Evolutionary conservation across 1,140 invertebrate genomes (phyloP).

Genomic region (Scaptomyza montana): DNA sequence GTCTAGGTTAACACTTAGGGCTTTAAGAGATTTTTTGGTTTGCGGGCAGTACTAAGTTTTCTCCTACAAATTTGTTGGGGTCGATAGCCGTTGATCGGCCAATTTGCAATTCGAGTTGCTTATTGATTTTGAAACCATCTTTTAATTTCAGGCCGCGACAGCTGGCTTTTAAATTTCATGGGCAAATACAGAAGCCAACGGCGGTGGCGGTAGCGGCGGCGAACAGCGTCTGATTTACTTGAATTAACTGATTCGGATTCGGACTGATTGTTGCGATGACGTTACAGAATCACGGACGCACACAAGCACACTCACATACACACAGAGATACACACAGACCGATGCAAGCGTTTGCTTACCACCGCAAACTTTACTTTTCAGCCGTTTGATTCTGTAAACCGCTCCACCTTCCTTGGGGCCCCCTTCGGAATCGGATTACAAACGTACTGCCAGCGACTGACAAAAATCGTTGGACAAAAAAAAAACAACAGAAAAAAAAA

Average conservation of each 20-base stretch:
- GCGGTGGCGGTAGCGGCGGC: too few species aligned
- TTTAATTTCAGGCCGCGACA: conserved; percentile 64
- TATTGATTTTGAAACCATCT: conserved; percentile 52
- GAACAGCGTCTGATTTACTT: neutral
- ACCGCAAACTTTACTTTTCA: conserved; percentile 6
- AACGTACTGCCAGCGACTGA: too few species aligned
- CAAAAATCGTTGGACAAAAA: too few species aligned
- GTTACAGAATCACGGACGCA: conserved; percentile 23
- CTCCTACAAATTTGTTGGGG: conserved; percentile 9
- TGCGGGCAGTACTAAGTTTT: conserved; percentile 24
- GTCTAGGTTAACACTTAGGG: too few species aligned
- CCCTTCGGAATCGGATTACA: too few species aligned
- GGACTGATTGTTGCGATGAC: conserved; percentile 43
- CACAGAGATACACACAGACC: too few species aligned
- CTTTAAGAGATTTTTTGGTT: conserved; percentile 59
- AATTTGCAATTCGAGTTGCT: conserved; percentile 36
- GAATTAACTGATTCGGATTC: conserved; percentile 10
- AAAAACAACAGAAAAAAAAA: too few species aligned
- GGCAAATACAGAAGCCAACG: conserved; percentile 43
- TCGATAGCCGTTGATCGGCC: conserved; percentile 35
- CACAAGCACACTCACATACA: too few species aligned
- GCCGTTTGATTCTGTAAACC: neutral
- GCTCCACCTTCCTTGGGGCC: too few species aligned
- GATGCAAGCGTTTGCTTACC: conserved; percentile 37
- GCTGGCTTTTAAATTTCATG: conserved; percentile 71